Percentiles rank a stretch among this genome's conserved stretches.
phyloP scores from a whole-genome alignment of 1,140 invertebrate species.

The Charaxes varanes region DNA sequence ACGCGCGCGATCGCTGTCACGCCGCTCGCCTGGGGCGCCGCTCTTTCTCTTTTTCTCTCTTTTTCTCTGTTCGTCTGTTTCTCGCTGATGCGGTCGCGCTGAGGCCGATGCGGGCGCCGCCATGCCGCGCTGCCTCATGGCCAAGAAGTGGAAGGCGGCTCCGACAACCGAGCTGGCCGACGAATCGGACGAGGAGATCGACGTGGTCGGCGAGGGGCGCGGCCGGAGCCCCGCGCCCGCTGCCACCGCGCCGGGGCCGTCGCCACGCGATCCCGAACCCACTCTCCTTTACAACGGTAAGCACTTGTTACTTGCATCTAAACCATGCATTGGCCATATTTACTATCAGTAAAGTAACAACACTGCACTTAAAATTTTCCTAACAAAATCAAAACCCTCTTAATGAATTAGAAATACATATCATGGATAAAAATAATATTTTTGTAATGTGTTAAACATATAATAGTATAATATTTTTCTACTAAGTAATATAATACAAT shows the following conservation, averaged over 20 bases:
- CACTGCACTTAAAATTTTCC: no score
- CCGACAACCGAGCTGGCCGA: constrained; percentile 83
- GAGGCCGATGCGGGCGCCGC: constrained; percentile 71
- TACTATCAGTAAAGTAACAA: neutral
- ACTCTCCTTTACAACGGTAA: constrained; percentile 71
- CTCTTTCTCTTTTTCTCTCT: constrained; percentile 68
- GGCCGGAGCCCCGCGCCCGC: constrained; percentile 72
- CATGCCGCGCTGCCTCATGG: constrained; percentile 92
- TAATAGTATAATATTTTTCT: no score
- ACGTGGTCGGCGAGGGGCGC: constrained; percentile 79
- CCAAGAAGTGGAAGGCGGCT: constrained; percentile 92
- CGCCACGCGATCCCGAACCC: constrained; percentile 63
- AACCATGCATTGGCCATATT: no score
- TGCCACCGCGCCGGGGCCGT: constrained; percentile 64
- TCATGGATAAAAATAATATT: no score
- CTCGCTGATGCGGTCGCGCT: constrained; percentile 62
- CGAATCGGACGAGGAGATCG: constrained; percentile 88
- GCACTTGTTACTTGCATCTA: constrained; percentile 26
- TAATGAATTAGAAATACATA: no score
- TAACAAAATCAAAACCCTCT: no score
- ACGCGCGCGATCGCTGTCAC: constrained; percentile 59
- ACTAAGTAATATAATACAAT: no score
- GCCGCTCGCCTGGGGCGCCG: constrained; percentile 71
- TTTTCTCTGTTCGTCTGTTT: constrained; percentile 70
- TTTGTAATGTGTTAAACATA: no score